Evolutionary conservation across 1,140 invertebrate species (phyloP).

Genomic region (Brachionus calyciflorus): DNA sequence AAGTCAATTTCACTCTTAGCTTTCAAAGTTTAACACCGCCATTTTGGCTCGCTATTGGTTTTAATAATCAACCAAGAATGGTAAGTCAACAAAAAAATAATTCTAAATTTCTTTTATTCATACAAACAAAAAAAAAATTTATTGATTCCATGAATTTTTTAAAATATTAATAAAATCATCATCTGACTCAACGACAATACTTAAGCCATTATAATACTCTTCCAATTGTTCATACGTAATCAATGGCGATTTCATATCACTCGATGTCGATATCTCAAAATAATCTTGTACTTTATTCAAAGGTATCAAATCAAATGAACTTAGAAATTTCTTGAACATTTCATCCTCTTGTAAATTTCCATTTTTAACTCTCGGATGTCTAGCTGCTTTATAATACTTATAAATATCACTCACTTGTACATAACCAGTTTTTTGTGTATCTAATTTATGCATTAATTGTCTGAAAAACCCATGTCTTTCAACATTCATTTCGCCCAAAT

Average conservation of each 20-base stretch:
- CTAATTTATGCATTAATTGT: constrained; percentile 57
- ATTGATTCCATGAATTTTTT: constrained; percentile 56
- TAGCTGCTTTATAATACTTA: constrained; percentile 58
- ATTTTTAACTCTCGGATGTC: constrained; percentile 49
- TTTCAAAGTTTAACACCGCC: not conserved
- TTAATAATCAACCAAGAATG: not conserved
- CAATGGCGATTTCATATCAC: constrained; percentile 50
- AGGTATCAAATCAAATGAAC: constrained; percentile 13
- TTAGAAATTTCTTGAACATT: constrained; percentile 30
- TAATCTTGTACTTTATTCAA: constrained; percentile 50
- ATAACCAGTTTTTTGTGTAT: constrained; percentile 54
- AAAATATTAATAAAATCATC: constrained; percentile 57
- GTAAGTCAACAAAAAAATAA: not conserved
- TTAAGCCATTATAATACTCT: constrained; percentile 60
- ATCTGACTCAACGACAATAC: constrained; percentile 54
- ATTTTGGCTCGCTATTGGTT: constrained; percentile 9
- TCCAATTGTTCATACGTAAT: constrained; percentile 57
- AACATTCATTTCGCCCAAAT: constrained; percentile 58
- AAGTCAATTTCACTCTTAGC: not conserved
- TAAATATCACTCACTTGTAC: constrained; percentile 55
- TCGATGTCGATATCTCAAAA: constrained; percentile 52
- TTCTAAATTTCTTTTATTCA: not conserved
- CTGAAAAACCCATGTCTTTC: constrained; percentile 55
- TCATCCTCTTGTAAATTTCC: constrained; percentile 46
- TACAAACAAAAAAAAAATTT: too few relatives aligned